Percentiles rank a stretch among this genome's conserved stretches.
Conservation (phyloP, 2,113 vertebrate species). For the Neomonachus schauinslandi region DNA sequence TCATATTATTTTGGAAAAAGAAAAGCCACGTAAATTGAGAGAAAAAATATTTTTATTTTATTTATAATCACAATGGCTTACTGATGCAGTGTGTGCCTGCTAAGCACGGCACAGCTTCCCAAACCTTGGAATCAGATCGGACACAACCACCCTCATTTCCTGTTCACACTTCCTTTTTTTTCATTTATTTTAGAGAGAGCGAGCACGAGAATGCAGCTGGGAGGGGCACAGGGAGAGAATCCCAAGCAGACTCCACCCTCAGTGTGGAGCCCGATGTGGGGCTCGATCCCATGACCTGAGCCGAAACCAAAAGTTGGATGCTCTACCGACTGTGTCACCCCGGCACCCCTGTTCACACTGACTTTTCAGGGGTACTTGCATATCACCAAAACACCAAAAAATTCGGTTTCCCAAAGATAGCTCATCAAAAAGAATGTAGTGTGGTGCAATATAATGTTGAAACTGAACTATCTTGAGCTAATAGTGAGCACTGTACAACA, state of each 20-base stretch:
- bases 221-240: neutral
- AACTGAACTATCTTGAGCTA: neutral
- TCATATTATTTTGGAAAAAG: neutral
- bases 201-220: neutral
- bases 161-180: neutral
- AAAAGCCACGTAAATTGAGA: neutral
- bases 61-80: neutral
- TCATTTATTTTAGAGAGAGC: neutral
- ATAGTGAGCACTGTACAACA: neutral
- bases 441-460: neutral
- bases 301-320: neutral
- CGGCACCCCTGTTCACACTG: neutral
- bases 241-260: neutral
- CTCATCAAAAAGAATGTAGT: neutral
- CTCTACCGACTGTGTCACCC: neutral
- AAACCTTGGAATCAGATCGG: neutral
- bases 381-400: neutral
- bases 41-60: constrained; percentile 17
- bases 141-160: neutral
- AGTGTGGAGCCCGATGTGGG: neutral
- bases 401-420: neutral
- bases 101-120: neutral
- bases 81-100: neutral
- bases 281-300: neutral
- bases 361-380: neutral